Percentiles rank a stretch among this genome's conserved stretches.
Evolutionary conservation across 2,888 invertebrate species (phyloP).

Genomic region (Azorinus chamasolen): DNA sequence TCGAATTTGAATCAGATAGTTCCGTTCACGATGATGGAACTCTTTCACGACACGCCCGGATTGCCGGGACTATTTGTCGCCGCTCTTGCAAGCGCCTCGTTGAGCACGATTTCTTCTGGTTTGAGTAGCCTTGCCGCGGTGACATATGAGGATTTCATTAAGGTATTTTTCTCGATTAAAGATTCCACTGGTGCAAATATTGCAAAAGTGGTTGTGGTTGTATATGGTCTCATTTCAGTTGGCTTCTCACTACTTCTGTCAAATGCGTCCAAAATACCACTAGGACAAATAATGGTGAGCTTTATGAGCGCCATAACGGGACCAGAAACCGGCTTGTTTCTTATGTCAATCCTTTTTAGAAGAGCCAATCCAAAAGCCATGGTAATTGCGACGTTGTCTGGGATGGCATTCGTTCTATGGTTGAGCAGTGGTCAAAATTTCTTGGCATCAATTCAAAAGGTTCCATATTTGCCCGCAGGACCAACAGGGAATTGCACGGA

Average conservation of each 20-base stretch:
- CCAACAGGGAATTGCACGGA: too few species aligned
- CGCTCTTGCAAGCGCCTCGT: slow-evolving; percentile 42
- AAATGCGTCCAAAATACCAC: slow-evolving; percentile 6
- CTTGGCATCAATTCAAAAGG: too few species aligned
- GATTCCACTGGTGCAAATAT: slow-evolving; percentile 25
- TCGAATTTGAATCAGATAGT: slow-evolving; percentile 37
- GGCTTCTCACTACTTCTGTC: slow-evolving; percentile 29
- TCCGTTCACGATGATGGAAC: slow-evolving; percentile 40
- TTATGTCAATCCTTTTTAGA: slow-evolving; percentile 12
- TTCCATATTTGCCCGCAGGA: too few species aligned
- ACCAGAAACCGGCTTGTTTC: slow-evolving; percentile 5
- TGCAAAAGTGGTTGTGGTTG: slow-evolving; percentile 26
- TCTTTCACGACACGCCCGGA: slow-evolving; percentile 42
- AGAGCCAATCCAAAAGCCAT: slow-evolving; percentile 9
- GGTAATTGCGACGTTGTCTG: background rate
- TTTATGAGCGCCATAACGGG: slow-evolving; percentile 11
- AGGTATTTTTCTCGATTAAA: slow-evolving; percentile 6
- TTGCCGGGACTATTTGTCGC: slow-evolving; percentile 52
- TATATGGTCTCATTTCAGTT: slow-evolving; percentile 29
- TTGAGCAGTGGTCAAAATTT: slow-evolving; percentile 1
- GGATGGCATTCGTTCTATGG: slow-evolving; percentile 11
- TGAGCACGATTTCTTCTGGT: slow-evolving; percentile 51
- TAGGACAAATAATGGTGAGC: background rate
- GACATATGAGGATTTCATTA: slow-evolving; percentile 50
- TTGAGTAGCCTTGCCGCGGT: slow-evolving; percentile 46